phyloP scores from a whole-genome alignment of 2,113 vertebrate species.

The Epinephelus moara region DNA sequence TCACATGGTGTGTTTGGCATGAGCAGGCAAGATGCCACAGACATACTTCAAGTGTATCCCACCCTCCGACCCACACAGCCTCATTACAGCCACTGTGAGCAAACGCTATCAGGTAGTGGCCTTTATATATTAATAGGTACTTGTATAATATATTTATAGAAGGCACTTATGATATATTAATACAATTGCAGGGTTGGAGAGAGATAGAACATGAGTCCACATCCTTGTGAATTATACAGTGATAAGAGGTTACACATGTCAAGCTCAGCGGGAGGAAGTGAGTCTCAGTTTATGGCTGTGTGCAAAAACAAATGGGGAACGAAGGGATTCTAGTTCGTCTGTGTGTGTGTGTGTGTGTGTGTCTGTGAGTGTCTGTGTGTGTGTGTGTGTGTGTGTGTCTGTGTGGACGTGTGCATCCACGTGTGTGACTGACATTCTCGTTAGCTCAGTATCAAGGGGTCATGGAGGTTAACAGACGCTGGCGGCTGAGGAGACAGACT shows the following conservation, averaged over 20 bases:
- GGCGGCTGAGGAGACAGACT: constrained; percentile 81
- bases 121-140: constrained; percentile 61
- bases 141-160: constrained; percentile 65
- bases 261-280: constrained; percentile 36
- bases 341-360: constrained; percentile 17
- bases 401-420: constrained; percentile 3
- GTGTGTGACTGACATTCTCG: constrained; percentile 76
- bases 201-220: constrained; percentile 51
- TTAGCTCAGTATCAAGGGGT: constrained; percentile 79
- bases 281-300: constrained; percentile 51
- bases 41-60: constrained; percentile 20
- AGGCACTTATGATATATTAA: constrained; percentile 66
- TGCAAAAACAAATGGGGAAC: constrained; percentile 31
- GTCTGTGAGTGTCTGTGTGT: constrained; percentile 9
- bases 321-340: constrained; percentile 23
- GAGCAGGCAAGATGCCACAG: not conserved
- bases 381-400: constrained; percentile 1
- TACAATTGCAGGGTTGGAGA: constrained; percentile 44
- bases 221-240: constrained; percentile 58
- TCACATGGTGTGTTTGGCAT: constrained; percentile 1
- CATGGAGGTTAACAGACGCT: constrained; percentile 79
- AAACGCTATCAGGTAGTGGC: constrained; percentile 32
- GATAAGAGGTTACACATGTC: constrained; percentile 63
- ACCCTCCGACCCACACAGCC: not conserved
- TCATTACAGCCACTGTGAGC: constrained; percentile 49